A percentile compares a stretch with the other conserved stretches of the same genome.
phyloP scores from a whole-genome alignment of 2,888 invertebrate genomes.

The Nephrotoma guestfalica region DNA sequence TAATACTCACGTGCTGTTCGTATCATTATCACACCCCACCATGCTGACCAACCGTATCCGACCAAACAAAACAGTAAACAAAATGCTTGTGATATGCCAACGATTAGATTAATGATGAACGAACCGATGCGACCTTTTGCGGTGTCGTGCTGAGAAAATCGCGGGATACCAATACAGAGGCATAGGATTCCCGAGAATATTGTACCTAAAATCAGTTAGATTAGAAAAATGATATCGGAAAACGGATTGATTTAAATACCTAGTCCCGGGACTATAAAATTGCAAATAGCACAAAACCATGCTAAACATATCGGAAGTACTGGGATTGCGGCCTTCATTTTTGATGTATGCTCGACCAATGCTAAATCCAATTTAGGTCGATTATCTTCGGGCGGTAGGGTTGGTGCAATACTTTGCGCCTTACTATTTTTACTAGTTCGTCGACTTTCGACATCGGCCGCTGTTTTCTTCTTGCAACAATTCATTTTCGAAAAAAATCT shows the following conservation, averaged over 20 bases:
- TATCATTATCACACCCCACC: slow-evolving; percentile 93
- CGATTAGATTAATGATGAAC: slow-evolving; percentile 69
- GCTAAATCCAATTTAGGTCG: slow-evolving; percentile 61
- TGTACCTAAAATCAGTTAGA: slow-evolving; percentile 49
- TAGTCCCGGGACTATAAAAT: slow-evolving; percentile 61
- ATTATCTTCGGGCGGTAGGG: slow-evolving; percentile 50
- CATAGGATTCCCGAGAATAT: slow-evolving; percentile 79
- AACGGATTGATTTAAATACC: slow-evolving; percentile 36
- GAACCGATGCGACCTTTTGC: slow-evolving; percentile 62
- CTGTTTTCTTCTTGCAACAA: slow-evolving; percentile 33
- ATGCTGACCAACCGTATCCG: slow-evolving; percentile 97
- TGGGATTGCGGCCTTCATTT: slow-evolving; percentile 86
- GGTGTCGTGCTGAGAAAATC: slow-evolving; percentile 70
- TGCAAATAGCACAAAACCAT: slow-evolving; percentile 74
- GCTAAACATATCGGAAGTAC: slow-evolving; percentile 76
- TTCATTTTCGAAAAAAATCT: slow-evolving; percentile 22
- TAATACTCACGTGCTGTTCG: slow-evolving; percentile 67
- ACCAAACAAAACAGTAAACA: slow-evolving; percentile 88
- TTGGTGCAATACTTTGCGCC: slow-evolving; percentile 51
- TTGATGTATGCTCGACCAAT: slow-evolving; percentile 66
- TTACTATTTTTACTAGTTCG: slow-evolving; percentile 49
- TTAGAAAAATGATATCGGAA: background rate
- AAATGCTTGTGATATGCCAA: slow-evolving; percentile 80
- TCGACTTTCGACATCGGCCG: slow-evolving; percentile 33
- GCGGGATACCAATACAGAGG: slow-evolving; percentile 74